Evolutionary conservation across 2,113 vertebrate species (phyloP), one percentile per base, ranked within the genome.

Genomic region (Prunella himalayana): DNA sequence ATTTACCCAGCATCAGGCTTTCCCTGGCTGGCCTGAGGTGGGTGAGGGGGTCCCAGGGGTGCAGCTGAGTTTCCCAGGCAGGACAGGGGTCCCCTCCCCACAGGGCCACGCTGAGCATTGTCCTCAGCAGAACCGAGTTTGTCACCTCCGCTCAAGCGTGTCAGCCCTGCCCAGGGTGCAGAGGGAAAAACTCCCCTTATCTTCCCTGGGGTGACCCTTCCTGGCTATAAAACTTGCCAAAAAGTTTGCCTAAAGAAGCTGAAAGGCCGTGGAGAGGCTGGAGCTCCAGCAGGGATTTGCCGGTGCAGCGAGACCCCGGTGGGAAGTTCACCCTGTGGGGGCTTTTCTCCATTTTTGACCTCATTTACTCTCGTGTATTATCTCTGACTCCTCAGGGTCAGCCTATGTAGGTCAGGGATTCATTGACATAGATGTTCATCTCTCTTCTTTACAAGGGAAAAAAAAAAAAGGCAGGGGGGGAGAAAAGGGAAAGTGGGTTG

Each of bases 351-450:
- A 92, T 96, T 95, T 93, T 28, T 94, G 63, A 85, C 94, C 88
- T 95, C 78, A 60, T 95, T 97, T 96, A 95, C 95, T 97, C 94
- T 92, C 14, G 5, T 70, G 92, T 66, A 97, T 97, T 97, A 95
- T 97, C 96, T 95, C 91, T 77, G 95, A 88, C 88, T 96, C 82
- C 84, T 94, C 92, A 81, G 95, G 93, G 95, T 97, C 95, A 97
- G 95, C 79, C 88, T 95, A 92, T 94, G 87, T 97, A 97, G 96
- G 97, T 97, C 96, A 96, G 96, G 92, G 92, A 96, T 95, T 96
- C 95, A 94, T 69, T 96, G 95, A 96, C 95, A 94, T 88, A 91
- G 91, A 95, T 95, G 94, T 95, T 96, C 87, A 65, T 92, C 91
- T 90, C 84, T 82, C 68, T 72, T 76, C 78, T 93, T 91, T 80